Base-by-base conservation (phyloP, 2,888 invertebrate species). In the Chamaedrilus cognettii region DNA sequence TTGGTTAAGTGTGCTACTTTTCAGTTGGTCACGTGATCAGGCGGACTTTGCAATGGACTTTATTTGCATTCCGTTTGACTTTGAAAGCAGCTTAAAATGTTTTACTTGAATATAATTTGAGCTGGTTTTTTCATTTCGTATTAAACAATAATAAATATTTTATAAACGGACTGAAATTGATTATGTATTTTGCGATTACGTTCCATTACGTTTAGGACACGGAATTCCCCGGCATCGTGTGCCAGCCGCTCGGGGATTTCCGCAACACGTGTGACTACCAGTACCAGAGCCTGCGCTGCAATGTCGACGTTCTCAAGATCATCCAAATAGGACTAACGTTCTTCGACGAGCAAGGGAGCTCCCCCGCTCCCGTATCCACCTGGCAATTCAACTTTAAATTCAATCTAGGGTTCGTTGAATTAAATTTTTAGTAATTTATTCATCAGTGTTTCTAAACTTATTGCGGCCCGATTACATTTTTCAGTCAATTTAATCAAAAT, bases 381-480 rank as follows among this genome's bases (percentile, higher is more conserved):
- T 99, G 98, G 97, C 99, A 99, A 85, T 99, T 99, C 84, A 99
- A 99, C 87, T 99, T 99, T 85, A 96, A 97, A 86, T 99, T 99
- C 81, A 96, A 95, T 85, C 87, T 98, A 74, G 91, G 91, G 94
- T 96, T n/a, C n/a, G n/a, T n/a, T 42, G 42, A 42, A 19, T 42
- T 42, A 11, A 42, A 19, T 42, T 42, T 42, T 42, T 15, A 42
- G 11, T 42, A 42, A 42, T 19, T 42, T 42, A 15, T 42, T 15
- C 42, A 19, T 42, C 19, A 15, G 42, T 42, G 11, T 42, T 42
- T 15, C 11, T 15, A 42, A 42, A 42, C n/a, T n/a, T n/a, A n/a
- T n/a, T n/a, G n/a, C n/a, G n/a, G n/a, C n/a, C n/a, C n/a, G n/a
- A n/a, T n/a, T n/a, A n/a, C n/a, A n/a, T n/a, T n/a, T n/a, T n/a